Evolutionary conservation across 64 coral and sea anemone genomes (phyloP), one percentile per base, ranked within the genome.

Genomic region (Cladopsammia gracilis): DNA sequence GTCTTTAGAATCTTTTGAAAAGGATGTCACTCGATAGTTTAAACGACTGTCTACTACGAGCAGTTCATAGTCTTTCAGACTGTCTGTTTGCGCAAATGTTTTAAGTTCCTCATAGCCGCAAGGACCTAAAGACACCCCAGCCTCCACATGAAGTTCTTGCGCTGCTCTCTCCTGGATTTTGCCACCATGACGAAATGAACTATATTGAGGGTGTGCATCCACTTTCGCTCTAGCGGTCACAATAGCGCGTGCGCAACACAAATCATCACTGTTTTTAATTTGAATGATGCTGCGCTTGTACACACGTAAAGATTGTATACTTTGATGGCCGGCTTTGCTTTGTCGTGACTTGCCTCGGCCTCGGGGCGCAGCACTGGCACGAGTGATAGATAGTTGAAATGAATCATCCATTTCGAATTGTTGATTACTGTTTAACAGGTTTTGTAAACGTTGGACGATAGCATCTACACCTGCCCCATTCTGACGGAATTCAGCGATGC

Each of bases 201-300:
- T 46, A 49, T 48, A 61, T 1, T 91, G 6, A 19, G 25, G 48
- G 65, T 87, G 60, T 4, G 67, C 4, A 5, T 87, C 81, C 1
- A 50, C 71, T 13, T 58, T 45, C 15, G 82, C 91, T 69, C 46
- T 20, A 59, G 71, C 60, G 3, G 71, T 87, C 18, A 93, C 83
- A 3, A 91, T n/a, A 4, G 85, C 85, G 0, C 66, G 59, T 13
- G 88, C 88, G 14, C 88, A 90, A 26, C 88, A 90, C 60, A 93
- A 7, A 10, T 77, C 23, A 60, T 92, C 80, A 2, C 86, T 61
- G 10, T 47, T 92, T 7, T 92, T 54, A 2, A 71, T 53, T 16
- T 78, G 53, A 56, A 56, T 56, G 12, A 56, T 56, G 53, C 53
- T 10, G 5, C 53, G 34, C 34, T 34, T 34, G 34, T 34, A 34